Evolutionary conservation across 2,888 invertebrate genomes (phyloP).

Genomic region (Nemoura dubitans): DNA sequence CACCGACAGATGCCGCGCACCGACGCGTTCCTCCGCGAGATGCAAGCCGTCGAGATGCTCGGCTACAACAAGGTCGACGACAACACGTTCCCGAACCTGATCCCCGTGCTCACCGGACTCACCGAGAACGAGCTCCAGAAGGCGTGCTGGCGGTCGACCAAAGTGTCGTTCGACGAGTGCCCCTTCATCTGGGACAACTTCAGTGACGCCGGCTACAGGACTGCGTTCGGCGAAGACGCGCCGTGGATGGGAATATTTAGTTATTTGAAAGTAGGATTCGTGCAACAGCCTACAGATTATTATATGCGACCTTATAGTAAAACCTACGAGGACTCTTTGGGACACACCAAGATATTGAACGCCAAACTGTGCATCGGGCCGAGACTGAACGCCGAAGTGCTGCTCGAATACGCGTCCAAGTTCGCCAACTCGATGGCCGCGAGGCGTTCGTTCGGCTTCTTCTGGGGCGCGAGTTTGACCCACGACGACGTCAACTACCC

Average conservation of each 20-base stretch:
- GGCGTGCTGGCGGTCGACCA: constrained; percentile 70
- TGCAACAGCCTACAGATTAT: constrained; percentile 83
- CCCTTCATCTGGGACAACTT: constrained; percentile 87
- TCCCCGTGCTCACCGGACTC: constrained; percentile 80
- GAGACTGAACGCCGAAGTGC: constrained; percentile 73
- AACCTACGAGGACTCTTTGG: constrained; percentile 73
- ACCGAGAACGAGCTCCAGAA: constrained; percentile 70
- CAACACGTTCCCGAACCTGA: constrained; percentile 91
- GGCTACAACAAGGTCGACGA: constrained; percentile 95
- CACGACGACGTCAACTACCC: constrained; percentile 88
- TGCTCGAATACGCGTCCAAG: constrained; percentile 76
- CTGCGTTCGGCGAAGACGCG: constrained; percentile 86
- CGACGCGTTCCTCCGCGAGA: constrained; percentile 66
- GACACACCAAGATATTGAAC: constrained; percentile 71
- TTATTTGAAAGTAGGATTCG: constrained; percentile 80
- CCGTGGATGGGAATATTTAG: constrained; percentile 82
- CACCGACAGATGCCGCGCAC: constrained; percentile 85
- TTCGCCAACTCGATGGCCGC: constrained; percentile 68
- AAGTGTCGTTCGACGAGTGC: constrained; percentile 77
- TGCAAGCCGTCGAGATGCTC: constrained; percentile 78
- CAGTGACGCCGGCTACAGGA: constrained; percentile 75
- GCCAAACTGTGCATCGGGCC: constrained; percentile 76
- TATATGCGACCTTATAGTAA: constrained; percentile 80
- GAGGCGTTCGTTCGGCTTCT: constrained; percentile 79
- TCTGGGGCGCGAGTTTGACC: constrained; percentile 84